Base-by-base conservation (phyloP, 2,797 vertebrate genomes). In the Neoniphon sammara region DNA sequence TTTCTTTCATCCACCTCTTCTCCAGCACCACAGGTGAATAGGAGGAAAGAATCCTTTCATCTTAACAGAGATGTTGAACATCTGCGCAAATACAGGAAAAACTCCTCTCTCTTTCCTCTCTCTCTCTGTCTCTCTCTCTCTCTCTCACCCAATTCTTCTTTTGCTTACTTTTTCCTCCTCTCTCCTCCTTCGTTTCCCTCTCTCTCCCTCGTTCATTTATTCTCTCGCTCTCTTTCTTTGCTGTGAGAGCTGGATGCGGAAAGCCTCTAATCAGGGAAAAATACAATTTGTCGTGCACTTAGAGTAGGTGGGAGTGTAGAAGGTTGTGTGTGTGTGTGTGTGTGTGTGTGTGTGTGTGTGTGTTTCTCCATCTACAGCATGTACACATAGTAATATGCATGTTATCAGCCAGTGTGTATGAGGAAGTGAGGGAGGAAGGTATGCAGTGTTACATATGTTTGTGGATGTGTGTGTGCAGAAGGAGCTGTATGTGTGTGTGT, bases 221-320 rank as follows among this genome's bases (percentile, higher is more conserved):
- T 10, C 36, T 5, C 7, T 34, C 31, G 7, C 7, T 34, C 31
- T 5, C 7, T 17, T 44, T 47, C 63, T 34, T 58, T 52, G 54
- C n/a, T 66, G 15, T 46, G 36, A 69, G 49, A 9, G 42, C 18
- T 27, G 47, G 34, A 46, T 44, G 20, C 20, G 66, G 36, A 72
- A 77, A 83, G 55, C 15, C 34, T 66, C 7, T 25, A 65, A 81
- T 53, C 36, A 71, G 14, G 47, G 30, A 56, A 31, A 39, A 69
- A 62, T 69, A 57, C 25, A 39, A 42, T 57, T 57, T 0, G 7
- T 9, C 34, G 61, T 55, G 11, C 6, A n/a, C n/a, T n/a, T n/a
- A n/a, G n/a, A n/a, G 31, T 44, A 1, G 42, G 42, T 11, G 8
- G 42, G 42, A 9, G 42, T 15, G 9, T 11, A 44, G 14, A 11